These are phyloP conservation scores for Helicoverpa armigera DNA, from an alignment of 1,140 invertebrate genomes.

Conservation along the genomic window DNA sequence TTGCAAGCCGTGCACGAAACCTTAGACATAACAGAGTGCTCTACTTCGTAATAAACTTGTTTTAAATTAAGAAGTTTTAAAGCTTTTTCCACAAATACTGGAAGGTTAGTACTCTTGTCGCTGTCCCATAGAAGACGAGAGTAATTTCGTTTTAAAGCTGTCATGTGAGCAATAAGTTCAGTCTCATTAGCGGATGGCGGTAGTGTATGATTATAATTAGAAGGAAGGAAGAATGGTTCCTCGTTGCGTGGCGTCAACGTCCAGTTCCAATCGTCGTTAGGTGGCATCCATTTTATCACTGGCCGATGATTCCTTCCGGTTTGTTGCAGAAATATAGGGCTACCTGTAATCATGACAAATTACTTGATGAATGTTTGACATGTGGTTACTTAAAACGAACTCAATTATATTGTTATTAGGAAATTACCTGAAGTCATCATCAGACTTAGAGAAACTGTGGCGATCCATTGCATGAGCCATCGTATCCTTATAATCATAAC, in stretches of 20 bases:
- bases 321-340: constrained; percentile 78
- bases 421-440: constrained; percentile 66
- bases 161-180: constrained; percentile 86
- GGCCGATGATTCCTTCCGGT: constrained; percentile 70
- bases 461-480: constrained; percentile 72
- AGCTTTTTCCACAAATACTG: constrained; percentile 93
- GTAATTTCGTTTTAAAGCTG: constrained; percentile 85
- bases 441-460: constrained; percentile 52
- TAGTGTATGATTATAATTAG: constrained; percentile 85
- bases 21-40: constrained; percentile 96
- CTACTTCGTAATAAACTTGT: constrained; percentile 93
- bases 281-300: constrained; percentile 87
- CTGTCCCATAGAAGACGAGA: constrained; percentile 91
- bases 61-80: constrained; percentile 93
- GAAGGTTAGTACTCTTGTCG: constrained; percentile 90
- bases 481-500: constrained; percentile 80
- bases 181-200: constrained; percentile 85
- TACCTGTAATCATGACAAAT: constrained; percentile 67
- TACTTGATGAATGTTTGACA: background rate
- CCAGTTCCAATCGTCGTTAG: constrained; percentile 86
- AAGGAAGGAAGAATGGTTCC: constrained; percentile 84
- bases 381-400: background rate
- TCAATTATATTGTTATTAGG: background rate
- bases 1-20: constrained; percentile 96
- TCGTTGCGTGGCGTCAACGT: constrained; percentile 84